A percentile compares a stretch with the other conserved stretches of the same genome.
Conservation (phyloP, 2,113 vertebrate genomes). For the Prunella himalayana region DNA sequence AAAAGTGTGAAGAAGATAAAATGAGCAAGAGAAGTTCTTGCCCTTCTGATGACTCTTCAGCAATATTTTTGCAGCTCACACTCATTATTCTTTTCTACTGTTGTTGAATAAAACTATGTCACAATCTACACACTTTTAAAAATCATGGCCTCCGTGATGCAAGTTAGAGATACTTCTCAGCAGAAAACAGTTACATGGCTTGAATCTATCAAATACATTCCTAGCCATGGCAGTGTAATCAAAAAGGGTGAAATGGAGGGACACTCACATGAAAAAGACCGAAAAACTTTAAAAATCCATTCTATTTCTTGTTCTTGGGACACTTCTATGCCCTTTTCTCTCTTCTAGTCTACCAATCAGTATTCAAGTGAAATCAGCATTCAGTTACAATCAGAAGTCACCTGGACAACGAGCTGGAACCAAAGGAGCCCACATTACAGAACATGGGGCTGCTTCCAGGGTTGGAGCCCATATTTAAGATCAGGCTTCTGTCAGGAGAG, state of each 20-base stretch:
- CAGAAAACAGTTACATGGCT: background rate
- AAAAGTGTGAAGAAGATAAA: slow-evolving; percentile 14
- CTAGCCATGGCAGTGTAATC: background rate
- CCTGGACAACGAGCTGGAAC: slow-evolving; percentile 93
- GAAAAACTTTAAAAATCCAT: background rate
- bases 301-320: background rate
- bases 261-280: background rate
- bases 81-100: background rate
- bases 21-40: slow-evolving; percentile 19
- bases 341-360: background rate
- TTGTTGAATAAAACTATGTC: background rate
- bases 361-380: background rate
- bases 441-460: slow-evolving; percentile 90
- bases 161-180: background rate
- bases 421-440: slow-evolving; percentile 85
- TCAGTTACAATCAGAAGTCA: slow-evolving; percentile 70
- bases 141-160: background rate
- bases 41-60: slow-evolving; percentile 16
- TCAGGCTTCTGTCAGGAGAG: slow-evolving; percentile 85
- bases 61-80: background rate
- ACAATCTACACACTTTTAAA: background rate
- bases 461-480: slow-evolving; percentile 81
- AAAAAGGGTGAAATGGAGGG: background rate
- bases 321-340: background rate
- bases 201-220: background rate